Base-by-base conservation (phyloP, 2,113 vertebrate species). In the Neogale vison region DNA sequence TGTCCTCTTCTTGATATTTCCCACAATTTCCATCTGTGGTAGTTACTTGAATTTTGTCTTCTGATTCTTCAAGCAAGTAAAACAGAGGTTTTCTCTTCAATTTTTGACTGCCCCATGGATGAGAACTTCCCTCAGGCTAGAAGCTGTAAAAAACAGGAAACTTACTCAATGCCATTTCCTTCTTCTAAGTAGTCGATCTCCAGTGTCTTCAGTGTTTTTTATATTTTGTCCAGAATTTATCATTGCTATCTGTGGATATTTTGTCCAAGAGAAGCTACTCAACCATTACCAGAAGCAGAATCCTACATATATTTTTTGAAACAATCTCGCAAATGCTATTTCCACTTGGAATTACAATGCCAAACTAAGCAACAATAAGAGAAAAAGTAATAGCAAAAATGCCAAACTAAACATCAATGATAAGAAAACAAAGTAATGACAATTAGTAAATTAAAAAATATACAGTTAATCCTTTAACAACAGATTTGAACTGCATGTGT, bases 201-300 rank as follows among this genome's bases (percentile, higher is more conserved):
- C 63, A 85, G 80, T 71, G 45, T 21, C 74, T 82, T 89, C 65
- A 86, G 86, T 92, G 39, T 29, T 97, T 95, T 96, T 94, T 50
- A 89, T 63, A 84, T 92, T 95, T 96, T 95, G 34, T 94, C 39
- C 69, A 85, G 63, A 94, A 90, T 65, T 96, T 94, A 93, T 91
- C 80, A 87, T 34, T 91, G 47, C 69, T 93, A 42, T 89, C 34
- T 94, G 34, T 86, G 34, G 91, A 90, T 96, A 45, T 12, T 9
- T 39, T 74, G 69, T 87, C 52, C 82, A 97, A 59, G 63, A 92
- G 79, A 47, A 83, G 21, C 61, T 90, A 92, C 29, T 88, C 36
- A 80, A 29, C 20, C 55, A 90, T 69, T 86, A 91, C 36, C 42
- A 94, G 88, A 93, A 93, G 95, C 77, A 95, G 65, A 97, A 69